phyloP scores from a whole-genome alignment of 2,797 vertebrate genomes.

The Propithecus deckenii region DNA sequence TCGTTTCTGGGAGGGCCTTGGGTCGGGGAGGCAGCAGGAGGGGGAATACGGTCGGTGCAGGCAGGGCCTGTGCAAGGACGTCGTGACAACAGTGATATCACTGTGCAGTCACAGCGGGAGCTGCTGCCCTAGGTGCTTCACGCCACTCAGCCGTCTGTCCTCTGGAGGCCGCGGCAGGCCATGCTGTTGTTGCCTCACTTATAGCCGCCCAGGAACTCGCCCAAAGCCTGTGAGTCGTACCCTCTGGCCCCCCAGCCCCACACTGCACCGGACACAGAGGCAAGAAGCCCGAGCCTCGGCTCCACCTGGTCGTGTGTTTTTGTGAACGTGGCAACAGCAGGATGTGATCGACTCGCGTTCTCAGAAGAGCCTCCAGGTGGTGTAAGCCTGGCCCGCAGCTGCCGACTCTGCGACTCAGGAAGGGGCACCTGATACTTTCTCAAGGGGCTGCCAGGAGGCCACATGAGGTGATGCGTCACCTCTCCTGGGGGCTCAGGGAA shows the following conservation, averaged over 20 bases:
- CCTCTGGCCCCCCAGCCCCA: neutral
- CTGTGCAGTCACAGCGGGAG: too few relatives aligned
- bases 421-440: neutral
- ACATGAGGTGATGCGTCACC: neutral
- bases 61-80: neutral
- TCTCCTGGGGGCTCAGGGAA: neutral
- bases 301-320: neutral
- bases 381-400: neutral
- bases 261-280: too few relatives aligned
- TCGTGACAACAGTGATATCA: too few relatives aligned
- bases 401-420: neutral
- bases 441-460: neutral
- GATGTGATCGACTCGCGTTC: neutral
- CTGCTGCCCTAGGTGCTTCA: neutral
- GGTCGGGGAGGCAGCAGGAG: neutral
- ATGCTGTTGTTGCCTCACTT: too few relatives aligned
- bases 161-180: neutral
- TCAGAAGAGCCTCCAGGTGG: neutral
- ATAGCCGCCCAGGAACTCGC: neutral
- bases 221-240: neutral
- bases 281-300: neutral
- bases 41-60: neutral
- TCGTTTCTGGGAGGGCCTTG: neutral
- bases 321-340: neutral
- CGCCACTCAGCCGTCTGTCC: rapidly evolving